Evolutionary conservation across 2,888 invertebrate genomes (phyloP), one percentile per base, ranked within the genome.

Genomic region (Electrophaes corylata): DNA sequence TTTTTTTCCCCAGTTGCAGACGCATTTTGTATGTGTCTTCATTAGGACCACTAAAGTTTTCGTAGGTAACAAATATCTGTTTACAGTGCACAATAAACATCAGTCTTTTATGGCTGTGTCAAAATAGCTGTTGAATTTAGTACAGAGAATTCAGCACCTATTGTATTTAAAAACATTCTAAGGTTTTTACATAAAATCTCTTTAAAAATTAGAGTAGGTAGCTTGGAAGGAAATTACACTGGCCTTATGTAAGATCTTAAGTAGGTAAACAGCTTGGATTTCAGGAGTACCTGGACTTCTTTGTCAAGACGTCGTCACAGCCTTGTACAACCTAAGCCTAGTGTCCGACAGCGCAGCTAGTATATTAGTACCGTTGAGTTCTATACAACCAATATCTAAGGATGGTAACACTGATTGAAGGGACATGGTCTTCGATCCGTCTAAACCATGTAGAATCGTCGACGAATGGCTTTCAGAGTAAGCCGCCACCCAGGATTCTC

Each of bases 391-490:
- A 29, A 95, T 90, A 72, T 96, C 96, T 20, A 95, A 78, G 8
- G 96, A 93, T 0, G 94, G 92, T 64, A 95, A 95, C 0, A 93
- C 91, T 0, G 94, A 93, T 0, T 94, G 93, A 48, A 96, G 72
- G 0, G 92, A 92, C 71, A 87, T 75, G 0, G 81, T 79, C 47
- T 83, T 70, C 76, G 92, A 58, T 79, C 87, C 80, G 83, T 93
- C 75, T 80, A 92, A 14, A 55, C 95, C 95, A 91, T 96, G 95
- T 0, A 96, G 81, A 45, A 93, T 91, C 20, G 96, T 80, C 10
- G 93, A 84, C 3, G 93, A 93, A n/a, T 92, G 93, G 49, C 94
- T 94, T 80, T 97, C 97, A 58, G 96, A 94, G 71, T 96, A 95
- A 0, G 95, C 95, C 0, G 95, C 95, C 0, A 96, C 93, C 75